Evolutionary conservation across 23 tunicate species (phyloP).

Genomic region (Styela plicata): DNA sequence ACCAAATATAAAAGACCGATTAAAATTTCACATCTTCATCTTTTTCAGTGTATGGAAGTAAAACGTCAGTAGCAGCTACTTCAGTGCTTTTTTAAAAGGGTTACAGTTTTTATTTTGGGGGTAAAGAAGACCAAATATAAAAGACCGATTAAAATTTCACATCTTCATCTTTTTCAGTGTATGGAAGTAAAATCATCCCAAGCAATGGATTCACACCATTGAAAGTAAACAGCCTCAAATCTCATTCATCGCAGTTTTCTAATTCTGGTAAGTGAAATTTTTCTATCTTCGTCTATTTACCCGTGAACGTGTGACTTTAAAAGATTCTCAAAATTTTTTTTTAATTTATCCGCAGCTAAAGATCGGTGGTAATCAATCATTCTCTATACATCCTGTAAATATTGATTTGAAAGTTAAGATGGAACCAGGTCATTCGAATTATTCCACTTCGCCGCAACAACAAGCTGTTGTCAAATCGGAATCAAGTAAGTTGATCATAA

Average conservation of each 20-base stretch:
- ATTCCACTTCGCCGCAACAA: background rate
- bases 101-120: too few relatives aligned
- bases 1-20: too few relatives aligned
- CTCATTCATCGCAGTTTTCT: background rate
- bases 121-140: too few relatives aligned
- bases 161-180: background rate
- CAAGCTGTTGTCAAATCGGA: background rate
- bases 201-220: background rate
- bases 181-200: slow-evolving; percentile 9
- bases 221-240: slow-evolving; percentile 1
- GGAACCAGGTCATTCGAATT: background rate
- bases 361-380: slow-evolving; percentile 10
- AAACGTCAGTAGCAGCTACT: too few relatives aligned
- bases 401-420: background rate
- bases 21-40: background rate
- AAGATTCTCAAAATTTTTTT: background rate
- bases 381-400: slow-evolving; percentile 26
- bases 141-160: too few relatives aligned
- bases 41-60: background rate
- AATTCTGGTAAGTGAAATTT: background rate
- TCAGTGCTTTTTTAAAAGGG: too few relatives aligned
- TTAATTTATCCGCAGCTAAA: background rate
- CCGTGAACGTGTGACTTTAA: too few relatives aligned
- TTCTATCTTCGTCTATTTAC: background rate
- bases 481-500: background rate